Percentiles rank a stretch among this genome's conserved stretches.
phyloP scores from a whole-genome alignment of 2,113 vertebrate species.

The Cryptotis parvus region DNA sequence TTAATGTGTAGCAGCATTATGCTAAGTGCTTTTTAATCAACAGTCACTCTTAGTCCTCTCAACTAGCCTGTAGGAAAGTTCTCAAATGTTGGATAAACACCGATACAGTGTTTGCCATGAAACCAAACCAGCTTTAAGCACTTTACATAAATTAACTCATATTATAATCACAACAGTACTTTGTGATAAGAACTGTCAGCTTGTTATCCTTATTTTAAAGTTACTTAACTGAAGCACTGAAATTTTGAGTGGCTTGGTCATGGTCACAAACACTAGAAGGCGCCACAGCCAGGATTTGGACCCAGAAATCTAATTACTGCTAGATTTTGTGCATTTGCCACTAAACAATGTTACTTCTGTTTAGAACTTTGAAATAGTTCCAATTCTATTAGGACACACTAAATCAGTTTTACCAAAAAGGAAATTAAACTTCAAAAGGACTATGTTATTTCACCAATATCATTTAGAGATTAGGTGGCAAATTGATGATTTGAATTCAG shows the following conservation, averaged over 20 bases:
- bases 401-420: neutral
- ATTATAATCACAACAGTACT: neutral
- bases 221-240: neutral
- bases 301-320: neutral
- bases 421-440: neutral
- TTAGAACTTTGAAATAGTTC: neutral
- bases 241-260: neutral
- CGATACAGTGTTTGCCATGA: neutral
- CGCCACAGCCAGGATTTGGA: neutral
- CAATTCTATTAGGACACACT: neutral
- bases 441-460: neutral
- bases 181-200: neutral
- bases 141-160: neutral
- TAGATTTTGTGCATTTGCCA: neutral
- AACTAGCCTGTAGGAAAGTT: neutral
- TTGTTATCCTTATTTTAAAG: neutral
- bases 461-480: neutral
- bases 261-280: neutral
- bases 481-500: neutral
- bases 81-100: neutral
- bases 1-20: neutral
- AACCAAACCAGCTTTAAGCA: neutral
- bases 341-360: neutral
- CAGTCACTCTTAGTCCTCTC: neutral
- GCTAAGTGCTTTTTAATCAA: slow-evolving; percentile 12